Conservation (phyloP, 2,113 vertebrate species). For the Crotalus helleri region DNA sequence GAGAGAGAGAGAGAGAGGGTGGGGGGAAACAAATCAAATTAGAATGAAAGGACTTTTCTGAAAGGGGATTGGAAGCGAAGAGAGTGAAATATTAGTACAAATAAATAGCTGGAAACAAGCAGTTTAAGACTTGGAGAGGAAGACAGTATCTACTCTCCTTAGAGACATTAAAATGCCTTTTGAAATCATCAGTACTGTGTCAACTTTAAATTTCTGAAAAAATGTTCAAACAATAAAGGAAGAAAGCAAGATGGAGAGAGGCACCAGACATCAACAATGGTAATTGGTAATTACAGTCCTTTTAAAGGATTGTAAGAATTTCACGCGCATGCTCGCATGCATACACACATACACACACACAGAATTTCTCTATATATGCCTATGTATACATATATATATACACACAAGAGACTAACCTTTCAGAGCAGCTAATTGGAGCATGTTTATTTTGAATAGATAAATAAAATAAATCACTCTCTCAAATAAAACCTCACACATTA, state of each 20-base stretch:
- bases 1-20: not conserved
- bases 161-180: not conserved
- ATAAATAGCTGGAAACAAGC: not conserved
- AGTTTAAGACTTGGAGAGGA: not conserved
- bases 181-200: not conserved
- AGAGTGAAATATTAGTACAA: not conserved
- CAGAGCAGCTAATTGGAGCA: not conserved
- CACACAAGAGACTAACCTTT: not conserved
- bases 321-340: too few relatives aligned
- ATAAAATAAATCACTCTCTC: not conserved
- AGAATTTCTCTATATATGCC: too few relatives aligned
- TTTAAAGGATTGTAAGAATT: not conserved
- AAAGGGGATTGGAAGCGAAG: not conserved
- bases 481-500: not conserved
- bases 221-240: conserved; percentile 2
- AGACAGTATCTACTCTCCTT: not conserved
- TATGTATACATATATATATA: too few relatives aligned
- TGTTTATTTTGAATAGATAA: not conserved
- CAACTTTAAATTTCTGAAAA: not conserved
- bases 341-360: too few relatives aligned
- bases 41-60: conserved; percentile 1
- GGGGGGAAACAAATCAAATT: not conserved
- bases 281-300: not conserved
- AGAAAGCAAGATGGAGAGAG: not conserved
- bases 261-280: not conserved